Evolutionary conservation across 2,888 invertebrate species (phyloP), one percentile per base, ranked within the genome.

Genomic region (Lasioglossum villosulum): DNA sequence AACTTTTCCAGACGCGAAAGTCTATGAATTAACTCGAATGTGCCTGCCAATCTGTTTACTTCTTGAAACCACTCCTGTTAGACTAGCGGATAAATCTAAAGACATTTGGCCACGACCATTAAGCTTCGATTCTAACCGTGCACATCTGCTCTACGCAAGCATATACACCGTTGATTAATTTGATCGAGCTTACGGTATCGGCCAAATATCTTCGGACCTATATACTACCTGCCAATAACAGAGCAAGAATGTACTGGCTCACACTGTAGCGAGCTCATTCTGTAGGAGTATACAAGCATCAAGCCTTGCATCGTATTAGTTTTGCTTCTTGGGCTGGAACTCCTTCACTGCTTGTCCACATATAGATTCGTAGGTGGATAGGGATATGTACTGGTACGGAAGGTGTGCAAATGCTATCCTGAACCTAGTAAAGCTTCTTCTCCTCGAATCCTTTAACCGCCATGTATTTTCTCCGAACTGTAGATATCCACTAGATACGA

Each of bases 271-370:
- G 93, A 94, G 94, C 94, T 94, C 92, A 93, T 92, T 92, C 92
- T 92, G 95, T 95, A 95, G 95, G 94, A 93, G 94, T 90, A 94
- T 93, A 94, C 94, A 93, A 95, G 95, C 95, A 95, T 95, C 93
- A 94, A 95, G 95, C 95, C 94, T 95, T 95, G 95, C 95, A 95
- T 95, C 94, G 93, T 95, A 95, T 95, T 95, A 95, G 95, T 95
- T 95, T 95, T 95, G 95, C 95, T 95, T 95, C 93, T 94, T 95
- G 95, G 95, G 95, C 95, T 95, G 95, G 95, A 94, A 94, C 93
- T 95, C 94, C 94, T 94, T 94, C 95, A 95, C 95, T 95, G 95
- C 95, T 95, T 95, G 94, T 94, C 93, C 94, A 95, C 94, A 93
- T 93, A 93, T 94, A 94, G 92, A 94, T 90, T 86, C 85, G 90